Base-by-base conservation (phyloP, 92 coral and sea anemone genomes). In the Anthopleura xanthogrammica region DNA sequence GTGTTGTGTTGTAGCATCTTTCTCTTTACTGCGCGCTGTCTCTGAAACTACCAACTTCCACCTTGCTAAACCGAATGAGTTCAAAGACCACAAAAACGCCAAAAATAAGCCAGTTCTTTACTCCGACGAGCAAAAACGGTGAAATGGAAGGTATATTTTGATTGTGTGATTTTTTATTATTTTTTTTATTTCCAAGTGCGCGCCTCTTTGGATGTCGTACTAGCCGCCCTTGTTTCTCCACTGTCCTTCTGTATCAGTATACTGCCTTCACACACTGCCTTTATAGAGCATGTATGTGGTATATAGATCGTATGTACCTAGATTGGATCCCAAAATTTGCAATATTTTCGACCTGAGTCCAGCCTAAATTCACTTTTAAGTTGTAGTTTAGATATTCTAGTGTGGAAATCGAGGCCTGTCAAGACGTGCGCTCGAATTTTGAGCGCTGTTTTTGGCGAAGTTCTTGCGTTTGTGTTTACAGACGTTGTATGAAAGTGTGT, bases 61-160 rank as follows among this genome's bases (percentile, higher is more conserved):
- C 83, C 58, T 77, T 72, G 74, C 83, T 56, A 82, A 83, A 77
- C 80, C 81, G 81, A 75, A 77, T 89, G 80, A 77, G 87, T 73
- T 43, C 88, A 92, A 88, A 92, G 56, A 50, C 90, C 81, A 54
- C 72, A 78, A 92, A 91, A 85, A 89, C 83, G 65, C 73, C 91
- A 11, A 83, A 91, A 81, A 84, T 85, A 90, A 87, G 86, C 87
- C 84, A 83, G 83, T 82, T 86, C 86, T 85, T 83, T 82, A 77
- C 89, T 80, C 93, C 94, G 88, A 83, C 73, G 80, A 79, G 85
- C 89, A 87, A 82, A 86, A 85, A 77, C 84, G 90, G 88, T 80
- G 87, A 89, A 75, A 93, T 93, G 98, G 98, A 93, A 87, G 98
- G 98, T 93, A 89, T 89, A 84, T 89, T 36, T 24, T 60, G 79